phyloP scores from a whole-genome alignment of 37 sponge, comb jelly and placozoan species.

The Ianthella basta region DNA sequence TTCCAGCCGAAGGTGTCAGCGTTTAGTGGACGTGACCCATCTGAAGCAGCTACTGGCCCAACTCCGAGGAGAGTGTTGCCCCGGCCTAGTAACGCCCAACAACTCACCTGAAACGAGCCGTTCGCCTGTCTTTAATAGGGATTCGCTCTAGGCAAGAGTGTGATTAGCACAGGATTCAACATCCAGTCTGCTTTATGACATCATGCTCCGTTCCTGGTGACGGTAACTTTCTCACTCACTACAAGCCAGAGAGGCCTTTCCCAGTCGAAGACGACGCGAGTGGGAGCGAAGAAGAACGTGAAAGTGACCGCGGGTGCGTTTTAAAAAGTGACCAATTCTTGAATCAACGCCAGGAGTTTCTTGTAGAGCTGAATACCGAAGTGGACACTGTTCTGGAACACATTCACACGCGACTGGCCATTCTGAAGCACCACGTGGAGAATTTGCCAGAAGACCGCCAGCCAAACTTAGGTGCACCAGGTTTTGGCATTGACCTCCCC shows the following conservation, averaged over 20 bases:
- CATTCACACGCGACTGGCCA: background rate
- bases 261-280: too few relatives aligned
- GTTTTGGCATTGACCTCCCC: too few relatives aligned
- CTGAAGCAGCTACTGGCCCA: background rate
- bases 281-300: too few relatives aligned
- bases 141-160: too few relatives aligned
- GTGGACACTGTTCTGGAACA: background rate
- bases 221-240: too few relatives aligned
- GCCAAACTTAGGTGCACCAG: background rate
- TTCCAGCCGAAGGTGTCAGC: background rate
- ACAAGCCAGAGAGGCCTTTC: too few relatives aligned
- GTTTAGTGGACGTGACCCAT: constrained; percentile 10
- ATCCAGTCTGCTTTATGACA: too few relatives aligned
- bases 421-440: background rate
- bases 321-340: too few relatives aligned
- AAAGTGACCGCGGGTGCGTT: too few relatives aligned
- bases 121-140: background rate
- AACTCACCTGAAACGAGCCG: background rate
- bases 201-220: too few relatives aligned
- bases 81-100: background rate
- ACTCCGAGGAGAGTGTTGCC: constrained; percentile 1
- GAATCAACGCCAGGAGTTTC: constrained; percentile 2
- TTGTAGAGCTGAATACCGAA: background rate
- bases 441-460: background rate
- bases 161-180: too few relatives aligned